phyloP scores from a whole-genome alignment of 2,113 vertebrate genomes.

The Puffinus mauretanicus region DNA sequence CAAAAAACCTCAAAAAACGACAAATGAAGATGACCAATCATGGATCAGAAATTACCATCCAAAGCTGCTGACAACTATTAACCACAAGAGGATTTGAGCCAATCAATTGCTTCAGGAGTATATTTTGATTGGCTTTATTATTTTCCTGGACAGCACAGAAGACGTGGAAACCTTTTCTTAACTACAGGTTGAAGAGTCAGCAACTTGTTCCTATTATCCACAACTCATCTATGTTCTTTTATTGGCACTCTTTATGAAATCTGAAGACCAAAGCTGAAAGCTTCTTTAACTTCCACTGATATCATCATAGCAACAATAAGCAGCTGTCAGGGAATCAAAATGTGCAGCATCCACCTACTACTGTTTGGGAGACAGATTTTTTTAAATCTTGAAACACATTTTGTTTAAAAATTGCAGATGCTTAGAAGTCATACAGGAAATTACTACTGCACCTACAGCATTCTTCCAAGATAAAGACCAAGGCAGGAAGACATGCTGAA shows the following conservation, averaged over 20 bases:
- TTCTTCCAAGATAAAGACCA: not conserved
- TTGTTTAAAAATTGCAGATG: not conserved
- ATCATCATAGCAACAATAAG: not conserved
- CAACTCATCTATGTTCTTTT: not conserved
- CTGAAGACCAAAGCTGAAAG: not conserved
- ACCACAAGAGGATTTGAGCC: not conserved
- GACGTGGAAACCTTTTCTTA: not conserved
- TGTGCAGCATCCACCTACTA: not conserved
- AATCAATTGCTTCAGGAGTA: not conserved
- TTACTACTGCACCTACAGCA: not conserved
- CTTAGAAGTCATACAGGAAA: not conserved
- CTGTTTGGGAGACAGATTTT: not conserved
- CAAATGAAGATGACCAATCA: rapidly evolving
- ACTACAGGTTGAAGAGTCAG: not conserved
- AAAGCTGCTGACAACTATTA: not conserved
- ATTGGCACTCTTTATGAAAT: not conserved
- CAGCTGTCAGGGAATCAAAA: not conserved
- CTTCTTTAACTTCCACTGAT: not conserved
- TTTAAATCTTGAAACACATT: not conserved
- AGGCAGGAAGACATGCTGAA: not conserved
- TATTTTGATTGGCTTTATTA: not conserved
- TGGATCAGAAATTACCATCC: not conserved
- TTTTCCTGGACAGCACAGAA: not conserved
- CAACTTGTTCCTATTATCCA: not conserved
- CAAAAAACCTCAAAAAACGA: not conserved